These are phyloP conservation scores for Limnephilus rhombicus DNA, from an alignment of 2,888 invertebrate genomes.

Conservation along the genomic window DNA sequence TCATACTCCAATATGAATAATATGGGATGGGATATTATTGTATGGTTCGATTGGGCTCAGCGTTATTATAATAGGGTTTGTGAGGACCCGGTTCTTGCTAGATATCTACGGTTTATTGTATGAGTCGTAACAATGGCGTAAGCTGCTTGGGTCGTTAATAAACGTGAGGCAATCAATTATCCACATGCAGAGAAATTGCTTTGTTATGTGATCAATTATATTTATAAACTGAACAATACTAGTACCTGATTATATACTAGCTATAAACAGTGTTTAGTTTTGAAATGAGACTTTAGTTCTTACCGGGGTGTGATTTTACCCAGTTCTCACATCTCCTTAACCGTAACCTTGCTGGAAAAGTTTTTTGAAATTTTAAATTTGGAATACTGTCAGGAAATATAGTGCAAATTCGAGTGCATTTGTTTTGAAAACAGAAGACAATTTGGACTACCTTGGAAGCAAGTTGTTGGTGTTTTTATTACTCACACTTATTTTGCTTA, in stretches of 20 bases:
- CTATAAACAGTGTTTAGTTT: no score
- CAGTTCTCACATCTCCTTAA: no score
- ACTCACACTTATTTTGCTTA: no score
- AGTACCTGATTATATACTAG: background rate
- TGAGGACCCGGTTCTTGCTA: background rate
- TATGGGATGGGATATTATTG: conserved; percentile 19
- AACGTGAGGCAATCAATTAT: conserved; percentile 30
- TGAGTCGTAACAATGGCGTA: background rate
- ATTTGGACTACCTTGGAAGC: no score
- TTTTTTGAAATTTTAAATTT: no score
- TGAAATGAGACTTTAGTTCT: no score
- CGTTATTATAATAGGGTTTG: background rate
- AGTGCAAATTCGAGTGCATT: no score
- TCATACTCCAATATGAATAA: conserved; percentile 24
- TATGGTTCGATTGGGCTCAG: conserved; percentile 5
- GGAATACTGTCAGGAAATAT: no score
- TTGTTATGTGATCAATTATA: background rate
- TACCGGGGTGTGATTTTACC: no score
- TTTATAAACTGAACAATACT: background rate
- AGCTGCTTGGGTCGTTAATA: background rate
- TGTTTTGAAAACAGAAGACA: no score
- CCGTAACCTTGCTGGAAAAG: no score
- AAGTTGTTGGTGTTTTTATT: no score
- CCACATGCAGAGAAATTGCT: background rate
- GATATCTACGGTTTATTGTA: background rate